A percentile compares a stretch with the other conserved stretches of the same genome.
Evolutionary conservation across 2,888 invertebrate genomes (phyloP).

Genomic region (Tetranychus piercei): DNA sequence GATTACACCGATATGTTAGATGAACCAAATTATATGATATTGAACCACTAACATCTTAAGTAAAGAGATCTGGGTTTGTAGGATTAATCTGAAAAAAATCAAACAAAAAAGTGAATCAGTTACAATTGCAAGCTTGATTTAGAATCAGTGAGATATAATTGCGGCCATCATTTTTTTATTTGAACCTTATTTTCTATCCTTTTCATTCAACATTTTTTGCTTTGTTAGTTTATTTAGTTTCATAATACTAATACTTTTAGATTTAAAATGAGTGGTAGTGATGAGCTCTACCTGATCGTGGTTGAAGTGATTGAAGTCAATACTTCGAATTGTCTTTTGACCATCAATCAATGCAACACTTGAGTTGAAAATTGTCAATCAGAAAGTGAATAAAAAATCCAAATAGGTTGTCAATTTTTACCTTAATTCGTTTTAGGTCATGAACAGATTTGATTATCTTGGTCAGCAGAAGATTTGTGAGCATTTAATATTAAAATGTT

Average conservation of each 20-base stretch:
- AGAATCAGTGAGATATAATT: background rate
- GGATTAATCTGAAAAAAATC: background rate
- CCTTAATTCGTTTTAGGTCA: background rate
- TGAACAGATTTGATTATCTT: background rate
- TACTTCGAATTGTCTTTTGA: background rate
- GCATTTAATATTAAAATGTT: too few species aligned
- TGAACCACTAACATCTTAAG: too few species aligned
- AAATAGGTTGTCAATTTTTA: background rate
- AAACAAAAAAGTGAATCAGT: background rate
- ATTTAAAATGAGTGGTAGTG: background rate
- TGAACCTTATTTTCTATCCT: background rate
- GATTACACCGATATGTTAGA: too few species aligned
- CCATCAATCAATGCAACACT: background rate
- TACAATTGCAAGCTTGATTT: background rate
- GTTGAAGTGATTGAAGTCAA: background rate
- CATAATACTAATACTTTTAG: background rate
- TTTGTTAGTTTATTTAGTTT: background rate
- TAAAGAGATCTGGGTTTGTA: background rate
- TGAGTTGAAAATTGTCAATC: background rate
- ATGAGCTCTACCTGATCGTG: background rate
- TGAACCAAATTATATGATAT: too few species aligned
- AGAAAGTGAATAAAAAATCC: background rate
- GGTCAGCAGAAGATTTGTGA: too few species aligned
- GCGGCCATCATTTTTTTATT: background rate
- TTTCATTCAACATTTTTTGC: background rate